These are phyloP conservation scores for Drosophila helvetica DNA, from an alignment of 2,888 invertebrate genomes.

Conservation along the genomic window DNA sequence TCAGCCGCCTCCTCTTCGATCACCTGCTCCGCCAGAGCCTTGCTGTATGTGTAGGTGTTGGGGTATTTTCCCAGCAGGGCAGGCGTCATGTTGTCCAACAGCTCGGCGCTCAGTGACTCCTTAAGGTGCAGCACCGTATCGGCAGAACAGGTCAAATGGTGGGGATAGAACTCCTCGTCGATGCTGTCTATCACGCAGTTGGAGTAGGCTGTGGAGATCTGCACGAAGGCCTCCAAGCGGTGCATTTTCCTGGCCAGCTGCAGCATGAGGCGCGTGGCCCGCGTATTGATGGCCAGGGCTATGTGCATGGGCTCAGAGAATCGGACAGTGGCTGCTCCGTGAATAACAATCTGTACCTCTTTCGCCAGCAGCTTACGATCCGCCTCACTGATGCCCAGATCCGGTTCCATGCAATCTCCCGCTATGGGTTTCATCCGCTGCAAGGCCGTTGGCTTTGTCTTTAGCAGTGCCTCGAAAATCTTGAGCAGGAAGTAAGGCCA, in stretches of 20 bases:
- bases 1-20: too few relatives aligned
- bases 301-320: slow-evolving; percentile 89
- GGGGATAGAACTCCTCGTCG: slow-evolving; percentile 83
- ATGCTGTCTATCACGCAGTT: slow-evolving; percentile 85
- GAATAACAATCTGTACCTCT: slow-evolving; percentile 87
- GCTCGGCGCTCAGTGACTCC: slow-evolving; percentile 80
- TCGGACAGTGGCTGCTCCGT: slow-evolving; percentile 94
- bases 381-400: slow-evolving; percentile 3
- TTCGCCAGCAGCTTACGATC: slow-evolving; percentile 62
- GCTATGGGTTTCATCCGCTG: slow-evolving; percentile 13
- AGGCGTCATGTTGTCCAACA: slow-evolving; percentile 77
- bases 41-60: slow-evolving; percentile 88
- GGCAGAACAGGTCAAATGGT: slow-evolving; percentile 75
- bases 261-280: slow-evolving; percentile 84
- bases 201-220: slow-evolving; percentile 89
- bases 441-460: slow-evolving; percentile 17
- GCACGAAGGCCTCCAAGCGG: slow-evolving; percentile 85
- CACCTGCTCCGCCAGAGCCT: too few relatives aligned
- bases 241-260: slow-evolving; percentile 87
- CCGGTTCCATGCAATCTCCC: slow-evolving; percentile 15
- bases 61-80: slow-evolving; percentile 83
- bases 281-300: slow-evolving; percentile 87
- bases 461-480: slow-evolving; percentile 17
- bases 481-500: not conserved
- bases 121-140: slow-evolving; percentile 78